Evolutionary conservation across 2,888 invertebrate species (phyloP).

Genomic region (Cerastoderma edule): DNA sequence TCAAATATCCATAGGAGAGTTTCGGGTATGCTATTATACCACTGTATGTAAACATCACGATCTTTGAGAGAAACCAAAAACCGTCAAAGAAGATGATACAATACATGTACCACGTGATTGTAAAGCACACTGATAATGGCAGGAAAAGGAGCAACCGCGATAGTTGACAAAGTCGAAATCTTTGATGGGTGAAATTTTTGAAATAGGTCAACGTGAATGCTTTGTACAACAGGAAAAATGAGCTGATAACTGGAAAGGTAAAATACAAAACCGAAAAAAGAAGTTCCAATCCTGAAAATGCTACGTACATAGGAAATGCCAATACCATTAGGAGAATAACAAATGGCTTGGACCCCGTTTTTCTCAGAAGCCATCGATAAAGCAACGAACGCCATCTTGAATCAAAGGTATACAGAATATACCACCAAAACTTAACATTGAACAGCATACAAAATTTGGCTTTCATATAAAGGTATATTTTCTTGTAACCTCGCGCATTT

Average conservation of each 20-base stretch:
- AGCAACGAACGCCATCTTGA: slow-evolving; percentile 8
- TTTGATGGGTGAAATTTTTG: not conserved
- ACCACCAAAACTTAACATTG: slow-evolving; percentile 37
- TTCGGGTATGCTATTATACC: slow-evolving; percentile 48
- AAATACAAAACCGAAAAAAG: slow-evolving; percentile 26
- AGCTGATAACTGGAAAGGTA: slow-evolving; percentile 38
- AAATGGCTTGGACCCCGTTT: not conserved
- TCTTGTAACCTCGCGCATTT: slow-evolving; percentile 36
- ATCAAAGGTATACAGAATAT: slow-evolving; percentile 17
- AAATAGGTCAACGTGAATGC: slow-evolving; percentile 17
- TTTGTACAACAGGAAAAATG: slow-evolving; percentile 34
- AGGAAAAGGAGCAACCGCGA: not conserved
- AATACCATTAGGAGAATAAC: slow-evolving; percentile 5
- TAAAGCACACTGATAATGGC: slow-evolving; percentile 18
- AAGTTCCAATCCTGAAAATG: slow-evolving; percentile 32
- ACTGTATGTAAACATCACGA: slow-evolving; percentile 47
- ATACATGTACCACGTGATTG: slow-evolving; percentile 48
- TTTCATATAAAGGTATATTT: slow-evolving; percentile 26
- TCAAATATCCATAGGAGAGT: slow-evolving; percentile 46
- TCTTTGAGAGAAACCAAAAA: slow-evolving; percentile 49
- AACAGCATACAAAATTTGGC: slow-evolving; percentile 44
- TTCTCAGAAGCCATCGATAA: not conserved
- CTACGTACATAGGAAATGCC: slow-evolving; percentile 19
- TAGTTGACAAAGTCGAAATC: not conserved
- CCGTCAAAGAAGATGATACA: slow-evolving; percentile 48